Evolutionary conservation across 2,797 vertebrate species (phyloP).

Genomic region (Platalea minor): DNA sequence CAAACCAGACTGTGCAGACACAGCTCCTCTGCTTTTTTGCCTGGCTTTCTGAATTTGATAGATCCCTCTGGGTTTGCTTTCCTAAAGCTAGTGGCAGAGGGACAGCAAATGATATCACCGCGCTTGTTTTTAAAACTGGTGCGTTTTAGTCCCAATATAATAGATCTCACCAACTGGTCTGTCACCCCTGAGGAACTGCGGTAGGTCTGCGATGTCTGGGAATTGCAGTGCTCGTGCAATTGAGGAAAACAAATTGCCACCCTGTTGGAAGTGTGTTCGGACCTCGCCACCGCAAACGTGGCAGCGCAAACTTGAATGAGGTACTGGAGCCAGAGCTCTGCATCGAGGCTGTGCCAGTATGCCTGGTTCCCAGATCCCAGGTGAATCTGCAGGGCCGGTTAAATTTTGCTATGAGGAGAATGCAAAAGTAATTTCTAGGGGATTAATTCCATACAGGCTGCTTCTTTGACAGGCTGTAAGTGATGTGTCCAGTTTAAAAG

Average conservation of each 20-base stretch:
- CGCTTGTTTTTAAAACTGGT: neutral
- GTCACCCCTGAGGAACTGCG: neutral
- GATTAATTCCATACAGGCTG: neutral
- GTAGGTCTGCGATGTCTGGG: neutral
- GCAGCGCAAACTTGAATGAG: neutral
- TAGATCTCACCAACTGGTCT: neutral
- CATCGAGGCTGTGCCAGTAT: neutral
- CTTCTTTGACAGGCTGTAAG: neutral
- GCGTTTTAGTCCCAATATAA: neutral
- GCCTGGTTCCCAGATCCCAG: neutral
- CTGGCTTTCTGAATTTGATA: neutral
- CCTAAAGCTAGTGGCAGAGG: neutral
- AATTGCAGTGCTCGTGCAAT: neutral
- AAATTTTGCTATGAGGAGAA: conserved; percentile 8
- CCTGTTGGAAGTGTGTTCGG: neutral
- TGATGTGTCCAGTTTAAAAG: neutral
- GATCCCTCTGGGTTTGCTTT: neutral
- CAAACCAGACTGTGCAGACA: neutral
- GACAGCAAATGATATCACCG: neutral
- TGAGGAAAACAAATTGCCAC: neutral
- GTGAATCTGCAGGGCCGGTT: neutral
- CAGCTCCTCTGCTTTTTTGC: neutral
- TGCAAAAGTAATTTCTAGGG: neutral
- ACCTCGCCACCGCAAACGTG: neutral
- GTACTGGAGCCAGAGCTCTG: neutral